phyloP scores from a whole-genome alignment of 1,140 invertebrate species.

The Agrypnia vestita region DNA sequence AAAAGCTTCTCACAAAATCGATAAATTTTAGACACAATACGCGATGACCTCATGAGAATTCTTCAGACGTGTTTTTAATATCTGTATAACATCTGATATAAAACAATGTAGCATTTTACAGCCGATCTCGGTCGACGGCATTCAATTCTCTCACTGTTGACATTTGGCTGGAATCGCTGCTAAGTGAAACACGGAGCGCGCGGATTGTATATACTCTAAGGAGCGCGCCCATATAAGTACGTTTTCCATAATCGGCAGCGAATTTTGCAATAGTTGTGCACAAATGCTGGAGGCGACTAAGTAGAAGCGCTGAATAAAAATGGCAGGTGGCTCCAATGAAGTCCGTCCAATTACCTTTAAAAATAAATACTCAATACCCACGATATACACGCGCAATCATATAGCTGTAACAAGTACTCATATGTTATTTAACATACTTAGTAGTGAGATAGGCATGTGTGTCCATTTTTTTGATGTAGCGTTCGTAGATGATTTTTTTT shows the following conservation, averaged over 20 bases:
- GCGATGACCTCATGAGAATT: background rate
- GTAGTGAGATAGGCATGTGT: too few relatives aligned
- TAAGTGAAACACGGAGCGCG: background rate
- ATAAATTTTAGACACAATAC: background rate
- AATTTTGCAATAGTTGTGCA: slow-evolving; percentile 15
- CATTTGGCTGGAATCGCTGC: slow-evolving; percentile 1
- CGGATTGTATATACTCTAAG: too few relatives aligned
- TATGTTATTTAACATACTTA: too few relatives aligned
- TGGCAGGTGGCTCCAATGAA: slow-evolving; percentile 18
- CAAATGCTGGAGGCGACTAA: slow-evolving; percentile 12
- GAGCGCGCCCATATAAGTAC: background rate
- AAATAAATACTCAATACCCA: slow-evolving; percentile 2
- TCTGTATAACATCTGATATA: too few relatives aligned
- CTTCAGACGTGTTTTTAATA: background rate
- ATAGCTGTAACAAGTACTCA: background rate
- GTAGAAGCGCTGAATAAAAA: background rate
- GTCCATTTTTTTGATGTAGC: too few relatives aligned
- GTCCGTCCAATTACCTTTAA: slow-evolving; percentile 2
- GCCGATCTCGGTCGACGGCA: slow-evolving; percentile 11
- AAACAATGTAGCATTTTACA: slow-evolving; percentile 8
- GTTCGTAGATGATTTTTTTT: too few relatives aligned
- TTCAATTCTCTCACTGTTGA: slow-evolving; percentile 12
- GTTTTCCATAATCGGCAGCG: slow-evolving; percentile 9
- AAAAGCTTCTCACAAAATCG: too few relatives aligned
- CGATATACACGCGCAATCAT: background rate